These are phyloP conservation scores for Enteromius mattozi DNA, from an alignment of 2,797 vertebrate genomes.

Conservation along the genomic window DNA sequence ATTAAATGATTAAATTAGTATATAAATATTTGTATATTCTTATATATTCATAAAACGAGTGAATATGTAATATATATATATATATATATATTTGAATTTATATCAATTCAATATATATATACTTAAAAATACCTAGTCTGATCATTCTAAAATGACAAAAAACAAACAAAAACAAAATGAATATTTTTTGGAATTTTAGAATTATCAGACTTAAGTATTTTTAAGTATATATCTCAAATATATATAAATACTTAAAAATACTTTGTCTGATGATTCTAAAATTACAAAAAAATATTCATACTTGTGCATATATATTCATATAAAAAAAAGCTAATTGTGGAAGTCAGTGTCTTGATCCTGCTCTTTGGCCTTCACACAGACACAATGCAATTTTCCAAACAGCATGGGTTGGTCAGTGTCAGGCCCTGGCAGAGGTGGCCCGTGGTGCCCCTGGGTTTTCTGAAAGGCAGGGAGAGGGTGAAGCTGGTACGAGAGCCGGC, in stretches of 20 bases:
- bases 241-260: neutral
- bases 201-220: too few relatives aligned
- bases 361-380: constrained; percentile 35
- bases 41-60: neutral
- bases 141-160: too few relatives aligned
- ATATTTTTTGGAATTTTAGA: too few relatives aligned
- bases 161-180: too few relatives aligned
- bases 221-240: too few relatives aligned
- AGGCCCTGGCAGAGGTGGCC: constrained; percentile 46
- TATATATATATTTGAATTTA: too few relatives aligned
- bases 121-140: too few relatives aligned
- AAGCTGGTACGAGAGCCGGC: constrained; percentile 51
- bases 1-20: neutral
- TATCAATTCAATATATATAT: too few relatives aligned
- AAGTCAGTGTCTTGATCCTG: constrained; percentile 16
- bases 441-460: constrained; percentile 54
- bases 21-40: neutral
- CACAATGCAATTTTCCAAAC: constrained; percentile 35
- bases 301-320: neutral
- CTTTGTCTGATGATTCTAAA: neutral
- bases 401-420: constrained; percentile 2
- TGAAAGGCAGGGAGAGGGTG: constrained; percentile 33
- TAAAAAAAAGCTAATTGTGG: neutral
- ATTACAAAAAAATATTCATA: neutral
- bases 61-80: neutral